Base-by-base conservation (phyloP, 1,140 invertebrate species). In the Chionoecetes opilio region DNA sequence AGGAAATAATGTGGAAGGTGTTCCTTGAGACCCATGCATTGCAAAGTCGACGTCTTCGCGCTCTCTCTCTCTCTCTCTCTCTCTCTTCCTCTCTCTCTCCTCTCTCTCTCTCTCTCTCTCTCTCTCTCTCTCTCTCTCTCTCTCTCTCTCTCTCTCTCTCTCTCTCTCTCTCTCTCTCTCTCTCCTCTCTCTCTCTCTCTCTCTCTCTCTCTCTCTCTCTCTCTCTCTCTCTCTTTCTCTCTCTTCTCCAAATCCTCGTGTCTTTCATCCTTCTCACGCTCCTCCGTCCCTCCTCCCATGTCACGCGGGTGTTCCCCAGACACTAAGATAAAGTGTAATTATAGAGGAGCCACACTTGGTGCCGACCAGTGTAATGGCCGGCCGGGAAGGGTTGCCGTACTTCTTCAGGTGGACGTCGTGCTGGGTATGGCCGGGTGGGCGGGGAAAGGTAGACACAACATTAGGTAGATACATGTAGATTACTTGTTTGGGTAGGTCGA, bases 201-300 rank as follows among this genome's bases (percentile, higher is more conserved):
- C 41, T 32, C 35, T 90, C 41, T 32, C 63, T 75, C 37, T 87
- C 85, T 87, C 37, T 37, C 46, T 31, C 90, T 92, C 53, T 75
- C 53, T 32, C 63, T 92, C 46, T 34, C 53, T 34, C 32, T n/a
- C 53, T 53, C 82, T 14, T 82, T 26, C 63, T 32, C 63, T 35
- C 82, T 31, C 91, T n/a, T 34, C 46, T 35, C 31, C 63, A 17
- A 46, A 35, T 87, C 84, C 35, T 37, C 63, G 35, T 32, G 8
- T 53, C 84, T 87, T 34, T 38, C 63, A 84, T 82, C 92, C 92
- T 53, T 87, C 92, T 87, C 88, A 35, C 38, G 63, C 63, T n/a
- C 26, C 63, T 75, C 63, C 63, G 63, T 75, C 63, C 63, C 6
- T 21, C n/a, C 63, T 5, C 1, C 63, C 63, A 17, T 75, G 11